Evolutionary conservation across 1,140 invertebrate genomes (phyloP).

Genomic region (Eumaeus atala): DNA sequence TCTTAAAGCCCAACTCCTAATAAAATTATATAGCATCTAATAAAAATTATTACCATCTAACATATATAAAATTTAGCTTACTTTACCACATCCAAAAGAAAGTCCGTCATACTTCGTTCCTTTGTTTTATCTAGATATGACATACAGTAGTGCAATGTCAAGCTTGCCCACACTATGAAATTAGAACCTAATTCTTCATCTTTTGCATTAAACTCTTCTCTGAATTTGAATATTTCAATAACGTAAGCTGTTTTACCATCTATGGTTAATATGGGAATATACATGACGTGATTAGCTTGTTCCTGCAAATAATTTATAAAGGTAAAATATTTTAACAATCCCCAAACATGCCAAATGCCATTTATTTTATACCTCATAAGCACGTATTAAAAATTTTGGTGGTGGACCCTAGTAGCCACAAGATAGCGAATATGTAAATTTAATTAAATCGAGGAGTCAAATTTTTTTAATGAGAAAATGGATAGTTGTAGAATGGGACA

Average conservation of each 20-base stretch:
- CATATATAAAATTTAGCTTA: constrained; percentile 23
- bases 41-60: no score
- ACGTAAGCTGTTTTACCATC: constrained; percentile 39
- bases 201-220: constrained; percentile 27
- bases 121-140: constrained; percentile 38
- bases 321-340: not conserved
- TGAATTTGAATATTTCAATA: constrained; percentile 44
- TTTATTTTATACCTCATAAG: no score
- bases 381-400: no score
- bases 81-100: constrained; percentile 51
- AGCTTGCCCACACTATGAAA: constrained; percentile 39
- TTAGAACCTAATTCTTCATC: constrained; percentile 39
- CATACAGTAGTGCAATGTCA: constrained; percentile 39
- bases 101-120: constrained; percentile 45
- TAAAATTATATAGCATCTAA: no score
- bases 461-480: no score
- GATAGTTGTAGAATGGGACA: no score
- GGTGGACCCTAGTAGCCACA: no score
- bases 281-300: constrained; percentile 37
- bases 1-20: no score
- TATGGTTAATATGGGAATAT: constrained; percentile 35
- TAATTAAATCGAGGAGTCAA: no score
- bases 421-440: no score
- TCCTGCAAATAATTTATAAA: constrained; percentile 27
- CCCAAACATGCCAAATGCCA: no score